Base-by-base conservation (phyloP, 2,113 vertebrate genomes). In the Dasypus novemcinctus region DNA sequence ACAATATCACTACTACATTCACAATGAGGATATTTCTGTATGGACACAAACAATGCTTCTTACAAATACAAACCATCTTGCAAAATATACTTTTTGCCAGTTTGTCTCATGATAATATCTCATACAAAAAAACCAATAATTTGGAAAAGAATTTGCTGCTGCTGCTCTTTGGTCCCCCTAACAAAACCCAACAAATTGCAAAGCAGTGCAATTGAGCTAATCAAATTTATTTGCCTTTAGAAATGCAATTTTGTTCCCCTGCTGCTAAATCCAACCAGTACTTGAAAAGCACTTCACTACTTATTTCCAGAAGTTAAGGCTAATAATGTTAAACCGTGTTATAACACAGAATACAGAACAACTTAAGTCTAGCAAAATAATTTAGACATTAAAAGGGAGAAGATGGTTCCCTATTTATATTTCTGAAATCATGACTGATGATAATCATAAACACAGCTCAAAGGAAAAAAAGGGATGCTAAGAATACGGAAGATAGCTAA, bases 251-350 rank as follows among this genome's bases (percentile, higher is more conserved):
- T 81, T 61, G 29, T 64, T 85, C 33, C 25, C 38, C 78, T 36
- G 66, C 33, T 91, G 36, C 21, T 13, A 78, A 87, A 92, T 85
- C 71, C 84, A 54, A 89, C 3, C 23, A 93, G 36, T 76, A 74
- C 69, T 85, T 92, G 69, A 63, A 71, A 83, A 86, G 25, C 15
- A 52, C 41, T 92, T 93, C 33, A 43, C 36, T 82, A 93, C 66
- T 66, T 41, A 88, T 66, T 89, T 69, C 57, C n/a, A 90, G 84
- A 92, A 78, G 31, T 94, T 93, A 95, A 89, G 91, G 52, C 54
- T 71, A 91, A 52, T 79, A 81, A 46, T 1, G 12, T 29, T 75
- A 74, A 54, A 36, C 31, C 52, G 57, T 85, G 23, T 81, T 21
- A 81, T 7, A n/a, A 74, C 6, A 25, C 36, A 46, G 63, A 64